Conservation (phyloP, 2,113 vertebrate genomes). For the Lucifuga dentata region DNA sequence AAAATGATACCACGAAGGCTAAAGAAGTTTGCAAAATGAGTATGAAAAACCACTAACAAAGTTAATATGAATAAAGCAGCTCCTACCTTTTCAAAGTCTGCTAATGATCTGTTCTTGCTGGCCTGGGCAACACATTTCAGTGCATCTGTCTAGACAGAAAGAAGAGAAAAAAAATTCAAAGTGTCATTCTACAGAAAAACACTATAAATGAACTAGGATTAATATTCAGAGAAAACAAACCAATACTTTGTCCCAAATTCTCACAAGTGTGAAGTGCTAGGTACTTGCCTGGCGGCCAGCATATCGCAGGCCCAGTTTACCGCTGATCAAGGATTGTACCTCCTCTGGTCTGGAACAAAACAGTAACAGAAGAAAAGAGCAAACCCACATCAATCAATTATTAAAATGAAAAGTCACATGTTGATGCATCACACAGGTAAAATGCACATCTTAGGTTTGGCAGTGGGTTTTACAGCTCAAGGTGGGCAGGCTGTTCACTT, state of each 20-base stretch:
- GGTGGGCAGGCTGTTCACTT: no score
- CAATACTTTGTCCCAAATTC: rapidly evolving
- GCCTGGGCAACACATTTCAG: slow-evolving; percentile 97
- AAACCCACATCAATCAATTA: neutral
- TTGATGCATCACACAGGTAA: no score
- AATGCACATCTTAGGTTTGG: no score
- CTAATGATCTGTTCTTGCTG: slow-evolving; percentile 98
- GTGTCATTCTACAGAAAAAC: neutral
- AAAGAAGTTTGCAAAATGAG: no score
- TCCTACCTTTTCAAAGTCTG: slow-evolving; percentile 98
- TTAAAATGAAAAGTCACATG: no score
- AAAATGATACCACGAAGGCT: neutral
- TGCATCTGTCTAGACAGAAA: slow-evolving; percentile 90
- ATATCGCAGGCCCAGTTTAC: slow-evolving; percentile 94
- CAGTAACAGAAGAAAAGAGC: neutral
- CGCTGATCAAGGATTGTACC: slow-evolving; percentile 95
- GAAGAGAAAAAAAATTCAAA: slow-evolving; percentile 4
- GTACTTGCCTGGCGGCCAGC: slow-evolving; percentile 91
- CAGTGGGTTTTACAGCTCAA: no score
- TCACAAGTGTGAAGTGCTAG: neutral
- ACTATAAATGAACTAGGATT: neutral
- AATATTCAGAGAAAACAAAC: neutral
- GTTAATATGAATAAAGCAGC: neutral
- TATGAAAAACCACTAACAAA: neutral
- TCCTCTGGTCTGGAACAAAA: slow-evolving; percentile 90